Conservation (phyloP, 2,888 invertebrate genomes). For the Ophion ellenae region DNA sequence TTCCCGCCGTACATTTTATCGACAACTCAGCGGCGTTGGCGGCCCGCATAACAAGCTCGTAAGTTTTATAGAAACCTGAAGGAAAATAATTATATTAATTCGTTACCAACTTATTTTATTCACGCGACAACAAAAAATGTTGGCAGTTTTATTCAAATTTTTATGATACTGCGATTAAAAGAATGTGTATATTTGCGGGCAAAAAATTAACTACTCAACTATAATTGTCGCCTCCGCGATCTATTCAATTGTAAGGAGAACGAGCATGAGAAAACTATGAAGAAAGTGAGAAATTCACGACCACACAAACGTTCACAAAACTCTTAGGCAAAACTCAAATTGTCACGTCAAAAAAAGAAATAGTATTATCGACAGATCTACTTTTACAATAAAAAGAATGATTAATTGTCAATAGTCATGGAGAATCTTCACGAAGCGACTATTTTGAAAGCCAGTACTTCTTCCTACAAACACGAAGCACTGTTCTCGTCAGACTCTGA, state of each 20-base stretch:
- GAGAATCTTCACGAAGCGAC: not conserved
- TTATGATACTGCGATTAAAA: no score
- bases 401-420: not conserved
- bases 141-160: not conserved
- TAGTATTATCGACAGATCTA: not conserved
- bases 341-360: not conserved
- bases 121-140: not conserved
- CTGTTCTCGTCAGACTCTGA: conserved; percentile 17
- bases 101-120: not conserved
- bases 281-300: no score
- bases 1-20: conserved; percentile 65
- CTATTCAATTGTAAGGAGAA: not conserved
- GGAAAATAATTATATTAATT: conserved; percentile 17
- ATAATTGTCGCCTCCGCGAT: no score
- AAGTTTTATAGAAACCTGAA: conserved; percentile 52
- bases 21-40: conserved; percentile 31
- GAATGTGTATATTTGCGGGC: no score
- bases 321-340: no score
- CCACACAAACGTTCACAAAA: no score
- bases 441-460: not conserved
- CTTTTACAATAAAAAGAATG: not conserved
- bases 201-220: no score
- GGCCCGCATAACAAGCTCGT: conserved; percentile 74
- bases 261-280: not conserved
- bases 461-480: not conserved